Base-by-base conservation (phyloP, 23 tunicate genomes). In the Clavelina lepadiformis region DNA sequence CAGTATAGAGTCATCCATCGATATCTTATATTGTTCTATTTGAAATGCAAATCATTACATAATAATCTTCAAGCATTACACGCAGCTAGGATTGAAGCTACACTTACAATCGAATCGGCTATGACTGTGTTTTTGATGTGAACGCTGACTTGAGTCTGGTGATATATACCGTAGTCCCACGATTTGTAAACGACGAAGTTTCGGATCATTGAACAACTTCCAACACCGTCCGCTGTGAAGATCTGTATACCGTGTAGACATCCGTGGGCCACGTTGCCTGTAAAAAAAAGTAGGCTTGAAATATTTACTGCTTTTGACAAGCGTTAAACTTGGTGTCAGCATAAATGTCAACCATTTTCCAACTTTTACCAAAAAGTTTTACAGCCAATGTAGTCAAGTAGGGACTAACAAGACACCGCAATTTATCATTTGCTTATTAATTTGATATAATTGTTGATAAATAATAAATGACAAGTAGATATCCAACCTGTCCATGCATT, bases 131-230 rank as follows among this genome's bases (percentile, higher is more conserved):
- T 66, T 45, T 28, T 28, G 21, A 88, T 47, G 3, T 46, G 34
- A 35, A 74, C 68, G 36, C 96, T 88, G 50, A 51, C 51, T 5
- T 37, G 24, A 2, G 88, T 74, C 27, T 88, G 96, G 38, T 73
- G 82, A 50, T 88, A 88, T 27, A 88, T 69, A 34, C 81, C 96
- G 51, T 35, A 88, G 56, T 88, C 96, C 88, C 88, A 88, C 5
- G 77, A 52, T 56, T 88, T 88, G 77, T 88, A 80, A 18, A 80
- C 30, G 35, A 49, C 26, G 44, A 88, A 88, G 52, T 74, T 78
- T 33, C 78, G 23, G 28, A 88, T 24, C 64, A 88, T 37, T 6
- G 78, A 58, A 51, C 96, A 88, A 2, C 51, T 34, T 0, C 62
- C 61, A 21, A 55, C 33, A 29, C 72, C 67, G 8, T 64, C 67